Percentiles rank a stretch among this genome's conserved stretches.
Conservation (phyloP, 2,888 invertebrate species). For the Dicyrtomina minuta region DNA sequence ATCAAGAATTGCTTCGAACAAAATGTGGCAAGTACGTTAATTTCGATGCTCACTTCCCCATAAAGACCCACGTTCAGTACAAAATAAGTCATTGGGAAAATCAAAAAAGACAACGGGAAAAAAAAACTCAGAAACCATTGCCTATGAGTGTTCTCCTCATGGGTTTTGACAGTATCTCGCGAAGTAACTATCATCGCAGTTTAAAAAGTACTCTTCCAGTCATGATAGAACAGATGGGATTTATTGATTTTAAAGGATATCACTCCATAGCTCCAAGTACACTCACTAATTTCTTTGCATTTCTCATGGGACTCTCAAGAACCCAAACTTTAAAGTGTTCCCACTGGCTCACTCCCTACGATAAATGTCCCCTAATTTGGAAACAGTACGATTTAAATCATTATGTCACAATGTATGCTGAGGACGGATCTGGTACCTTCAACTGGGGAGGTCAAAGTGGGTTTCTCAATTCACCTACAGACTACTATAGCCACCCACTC, state of each 20-base stretch:
- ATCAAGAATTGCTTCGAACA: too few species aligned
- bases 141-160: slow-evolving; percentile 59
- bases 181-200: slow-evolving; percentile 71
- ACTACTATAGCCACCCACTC: slow-evolving; percentile 76
- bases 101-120: too few species aligned
- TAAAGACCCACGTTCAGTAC: too few species aligned
- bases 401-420: slow-evolving; percentile 76
- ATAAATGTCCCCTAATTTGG: slow-evolving; percentile 75
- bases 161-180: slow-evolving; percentile 82
- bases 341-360: slow-evolving; percentile 59
- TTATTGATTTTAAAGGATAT: slow-evolving; percentile 73
- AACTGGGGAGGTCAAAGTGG: slow-evolving; percentile 69
- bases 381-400: slow-evolving; percentile 68
- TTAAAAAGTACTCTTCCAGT: slow-evolving; percentile 71
- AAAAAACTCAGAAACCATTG: too few species aligned
- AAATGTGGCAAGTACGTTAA: too few species aligned
- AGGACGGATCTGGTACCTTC: slow-evolving; percentile 73
- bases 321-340: slow-evolving; percentile 37
- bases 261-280: slow-evolving; percentile 62
- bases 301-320: slow-evolving; percentile 67
- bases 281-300: slow-evolving; percentile 82
- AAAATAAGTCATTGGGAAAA: too few species aligned
- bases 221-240: slow-evolving; percentile 67
- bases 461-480: slow-evolving; percentile 72
- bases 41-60: too few species aligned